A percentile compares a stretch with the other conserved stretches of the same genome.
Conservation (phyloP, 2,113 vertebrate genomes). For the Orcinus orca region DNA sequence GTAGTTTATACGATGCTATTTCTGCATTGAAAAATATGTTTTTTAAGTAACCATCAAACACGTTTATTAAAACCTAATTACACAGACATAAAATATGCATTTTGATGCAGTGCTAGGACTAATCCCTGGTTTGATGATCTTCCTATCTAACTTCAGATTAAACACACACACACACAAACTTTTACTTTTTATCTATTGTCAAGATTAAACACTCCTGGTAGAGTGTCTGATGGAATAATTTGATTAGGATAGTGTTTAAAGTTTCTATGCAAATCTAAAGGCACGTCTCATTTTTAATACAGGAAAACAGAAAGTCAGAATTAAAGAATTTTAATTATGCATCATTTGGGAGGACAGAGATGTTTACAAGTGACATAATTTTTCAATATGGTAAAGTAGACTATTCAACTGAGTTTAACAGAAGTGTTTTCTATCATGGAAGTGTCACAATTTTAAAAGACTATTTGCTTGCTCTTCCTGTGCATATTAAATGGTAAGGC, state of each 20-base stretch:
- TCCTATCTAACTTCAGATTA: slow-evolving; percentile 62
- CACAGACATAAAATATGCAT: slow-evolving; percentile 72
- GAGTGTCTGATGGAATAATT: slow-evolving; percentile 51
- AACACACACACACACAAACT: neutral
- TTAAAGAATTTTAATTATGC: slow-evolving; percentile 34
- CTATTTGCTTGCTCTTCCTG: neutral
- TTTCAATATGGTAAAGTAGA: neutral
- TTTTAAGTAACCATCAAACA: slow-evolving; percentile 79
- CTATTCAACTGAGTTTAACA: neutral
- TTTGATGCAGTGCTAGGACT: slow-evolving; percentile 62
- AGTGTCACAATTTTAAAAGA: neutral
- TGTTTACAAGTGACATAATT: neutral
- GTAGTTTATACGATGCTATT: slow-evolving; percentile 76
- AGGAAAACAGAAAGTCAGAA: slow-evolving; percentile 52
- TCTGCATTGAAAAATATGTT: slow-evolving; percentile 78
- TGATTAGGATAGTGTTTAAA: slow-evolving; percentile 59
- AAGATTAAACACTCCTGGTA: slow-evolving; percentile 56
- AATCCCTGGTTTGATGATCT: slow-evolving; percentile 70
- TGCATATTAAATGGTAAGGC: neutral
- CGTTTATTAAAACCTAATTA: slow-evolving; percentile 82
- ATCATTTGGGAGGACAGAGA: slow-evolving; percentile 28
- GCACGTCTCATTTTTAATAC: slow-evolving; percentile 46
- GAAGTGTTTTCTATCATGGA: neutral
- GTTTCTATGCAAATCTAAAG: slow-evolving; percentile 57
- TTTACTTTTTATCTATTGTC: slow-evolving; percentile 64